Conservation (phyloP, 2,888 invertebrate genomes). For the Beris chalybata region DNA sequence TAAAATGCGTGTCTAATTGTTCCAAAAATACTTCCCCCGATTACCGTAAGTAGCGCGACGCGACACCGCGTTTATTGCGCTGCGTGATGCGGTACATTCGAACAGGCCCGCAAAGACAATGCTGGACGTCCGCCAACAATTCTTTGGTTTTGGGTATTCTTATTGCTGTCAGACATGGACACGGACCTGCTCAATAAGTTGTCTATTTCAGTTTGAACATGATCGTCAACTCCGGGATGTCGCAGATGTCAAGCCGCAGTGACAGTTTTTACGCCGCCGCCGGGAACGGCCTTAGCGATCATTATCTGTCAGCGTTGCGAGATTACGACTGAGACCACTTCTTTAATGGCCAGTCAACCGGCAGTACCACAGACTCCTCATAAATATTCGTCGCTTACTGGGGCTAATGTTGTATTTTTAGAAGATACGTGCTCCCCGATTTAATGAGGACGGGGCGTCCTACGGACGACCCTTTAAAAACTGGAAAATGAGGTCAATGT, state of each 20-base stretch:
- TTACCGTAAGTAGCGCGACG: too few species aligned
- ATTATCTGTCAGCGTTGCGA: constrained; percentile 19
- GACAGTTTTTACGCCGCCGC: constrained; percentile 15
- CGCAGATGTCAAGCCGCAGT: constrained; percentile 10
- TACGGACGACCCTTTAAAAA: not conserved
- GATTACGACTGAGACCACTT: not conserved
- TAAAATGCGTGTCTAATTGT: too few species aligned
- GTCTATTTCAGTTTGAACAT: constrained; percentile 1
- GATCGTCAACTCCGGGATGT: constrained; percentile 6
- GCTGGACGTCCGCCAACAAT: too few species aligned
- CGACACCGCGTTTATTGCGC: too few species aligned
- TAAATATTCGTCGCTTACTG: not conserved
- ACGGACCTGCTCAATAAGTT: constrained; percentile 1
- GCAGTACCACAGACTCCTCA: too few species aligned
- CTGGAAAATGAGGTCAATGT: constrained; percentile 6
- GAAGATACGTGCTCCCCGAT: not conserved
- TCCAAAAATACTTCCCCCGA: too few species aligned
- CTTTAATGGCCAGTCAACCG: too few species aligned
- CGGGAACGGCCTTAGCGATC: constrained; percentile 10
- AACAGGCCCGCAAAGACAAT: too few species aligned
- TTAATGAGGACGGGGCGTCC: not conserved
- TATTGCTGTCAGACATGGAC: too few species aligned
- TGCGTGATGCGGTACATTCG: too few species aligned
- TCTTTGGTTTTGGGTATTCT: too few species aligned
- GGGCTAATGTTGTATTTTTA: constrained; percentile 11